Base-by-base conservation (phyloP, 1,140 invertebrate species). In the Achroia grisella region DNA sequence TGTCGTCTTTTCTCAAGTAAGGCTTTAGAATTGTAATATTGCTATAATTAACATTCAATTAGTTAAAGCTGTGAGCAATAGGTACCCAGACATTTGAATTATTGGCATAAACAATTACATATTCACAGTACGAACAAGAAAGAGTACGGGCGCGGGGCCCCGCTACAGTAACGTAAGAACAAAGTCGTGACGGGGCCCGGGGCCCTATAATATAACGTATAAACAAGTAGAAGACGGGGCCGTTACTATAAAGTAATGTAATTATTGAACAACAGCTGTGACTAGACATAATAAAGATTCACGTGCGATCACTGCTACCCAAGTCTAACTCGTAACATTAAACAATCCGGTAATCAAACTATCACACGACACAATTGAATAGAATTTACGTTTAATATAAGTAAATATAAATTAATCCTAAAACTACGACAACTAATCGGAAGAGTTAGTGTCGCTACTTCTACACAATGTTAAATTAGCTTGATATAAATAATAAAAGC, bases 211-310 rank as follows among this genome's bases (percentile, higher is more conserved):
- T n/a, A n/a, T n/a, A n/a, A 23, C 2, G 17, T 6, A 23, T 23
- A 6, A 23, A 23, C 17, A 23, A 23, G 17, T 23, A 23, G 2
- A 6, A 23, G 6, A 40, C 11, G 47, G 30, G 27, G 27, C 23
- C 30, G 10, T 17, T 41, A 14, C 15, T 41, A 29, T 43, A 37
- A 37, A 17, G n/a, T 47, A 12, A 37, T 40, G 30, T 43, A 47
- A 30, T 36, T 40, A 53, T 57, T 58, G 57, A 55, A 69, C 65
- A 69, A 68, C 67, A 64, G 64, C 58, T 55, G 65, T 66, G 71
- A 73, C 71, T 73, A 73, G 70, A 73, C 50, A 68, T 59, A 39
- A 52, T 23, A 37, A 62, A 65, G 61, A 70, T 68, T 68, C 61
- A 42, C 66, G 61, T 66, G 62, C 55, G 44, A 36, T 42, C 50